Conservation (phyloP, 2,888 invertebrate genomes). For the Ichneumoninae sp. region DNA sequence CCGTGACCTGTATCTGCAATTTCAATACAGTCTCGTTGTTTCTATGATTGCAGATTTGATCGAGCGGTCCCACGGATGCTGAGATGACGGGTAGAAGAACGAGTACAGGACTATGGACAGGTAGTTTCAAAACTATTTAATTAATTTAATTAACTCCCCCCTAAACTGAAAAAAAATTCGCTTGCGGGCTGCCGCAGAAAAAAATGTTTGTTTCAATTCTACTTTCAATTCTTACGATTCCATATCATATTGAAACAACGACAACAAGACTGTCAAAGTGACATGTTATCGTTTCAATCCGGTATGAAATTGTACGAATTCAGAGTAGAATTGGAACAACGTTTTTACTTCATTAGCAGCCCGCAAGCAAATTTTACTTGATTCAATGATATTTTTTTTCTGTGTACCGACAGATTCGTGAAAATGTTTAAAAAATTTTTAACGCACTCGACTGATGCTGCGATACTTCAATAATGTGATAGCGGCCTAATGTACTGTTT, state of each 20-base stretch:
- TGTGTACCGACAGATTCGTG: not conserved
- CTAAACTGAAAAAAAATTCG: too few species aligned
- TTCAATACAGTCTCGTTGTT: not conserved
- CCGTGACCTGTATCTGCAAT: not conserved
- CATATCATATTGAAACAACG: too few species aligned
- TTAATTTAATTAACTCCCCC: not conserved
- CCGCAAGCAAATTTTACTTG: too few species aligned
- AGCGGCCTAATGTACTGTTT: constrained; percentile 73
- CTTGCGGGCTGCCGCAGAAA: too few species aligned
- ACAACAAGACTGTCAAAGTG: too few species aligned
- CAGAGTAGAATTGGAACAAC: too few species aligned
- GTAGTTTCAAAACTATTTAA: constrained; percentile 59
- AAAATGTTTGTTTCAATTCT: too few species aligned
- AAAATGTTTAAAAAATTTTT: not conserved
- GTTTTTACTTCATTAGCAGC: too few species aligned
- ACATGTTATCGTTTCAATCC: too few species aligned
- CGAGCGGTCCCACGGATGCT: constrained; percentile 64
- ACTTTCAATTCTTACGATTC: too few species aligned
- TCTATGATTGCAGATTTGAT: constrained; percentile 61
- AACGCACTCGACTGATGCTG: not conserved
- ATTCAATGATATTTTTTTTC: too few species aligned
- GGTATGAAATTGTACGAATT: too few species aligned
- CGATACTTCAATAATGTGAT: constrained; percentile 41
- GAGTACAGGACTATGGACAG: constrained; percentile 73
- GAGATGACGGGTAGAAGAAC: constrained; percentile 75